Conservation (phyloP, 2,888 invertebrate species). For the Acronicta aceris region DNA sequence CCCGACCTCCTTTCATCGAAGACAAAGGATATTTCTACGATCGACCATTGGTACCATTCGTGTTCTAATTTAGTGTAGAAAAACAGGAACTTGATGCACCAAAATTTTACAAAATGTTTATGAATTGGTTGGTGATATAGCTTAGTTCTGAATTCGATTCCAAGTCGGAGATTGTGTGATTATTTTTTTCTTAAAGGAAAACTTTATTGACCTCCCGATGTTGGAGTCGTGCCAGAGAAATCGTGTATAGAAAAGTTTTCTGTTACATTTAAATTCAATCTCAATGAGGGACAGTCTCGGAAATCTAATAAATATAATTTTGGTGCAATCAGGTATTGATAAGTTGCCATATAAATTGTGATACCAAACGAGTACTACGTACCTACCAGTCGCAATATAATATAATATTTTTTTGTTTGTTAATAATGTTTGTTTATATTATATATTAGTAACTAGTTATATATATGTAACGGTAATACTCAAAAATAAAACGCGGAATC, state of each 20-base stretch:
- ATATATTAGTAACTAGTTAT: constrained; percentile 57
- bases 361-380: constrained; percentile 79
- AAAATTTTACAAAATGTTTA: constrained; percentile 10
- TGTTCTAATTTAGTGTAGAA: constrained; percentile 71
- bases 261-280: no score
- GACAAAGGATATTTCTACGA: constrained; percentile 85
- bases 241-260: no score
- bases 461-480: constrained; percentile 77
- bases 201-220: constrained; percentile 3
- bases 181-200: constrained; percentile 26
- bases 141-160: background rate
- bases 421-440: constrained; percentile 56
- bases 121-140: background rate
- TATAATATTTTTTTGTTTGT: constrained; percentile 53
- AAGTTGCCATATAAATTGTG: constrained; percentile 84
- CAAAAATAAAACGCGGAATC: constrained; percentile 76
- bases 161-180: constrained; percentile 8
- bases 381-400: constrained; percentile 57
- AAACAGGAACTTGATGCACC: constrained; percentile 50
- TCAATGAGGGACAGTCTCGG: constrained; percentile 1
- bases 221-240: background rate
- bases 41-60: constrained; percentile 80
- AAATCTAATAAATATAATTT: constrained; percentile 17
- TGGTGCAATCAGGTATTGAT: constrained; percentile 50
- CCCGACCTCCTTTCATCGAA: constrained; percentile 76